A percentile compares a stretch with the other conserved stretches of the same genome.
Conservation (phyloP, 37 sponge, comb jelly and placozoan genomes). For the Chondrosia reniformis region DNA sequence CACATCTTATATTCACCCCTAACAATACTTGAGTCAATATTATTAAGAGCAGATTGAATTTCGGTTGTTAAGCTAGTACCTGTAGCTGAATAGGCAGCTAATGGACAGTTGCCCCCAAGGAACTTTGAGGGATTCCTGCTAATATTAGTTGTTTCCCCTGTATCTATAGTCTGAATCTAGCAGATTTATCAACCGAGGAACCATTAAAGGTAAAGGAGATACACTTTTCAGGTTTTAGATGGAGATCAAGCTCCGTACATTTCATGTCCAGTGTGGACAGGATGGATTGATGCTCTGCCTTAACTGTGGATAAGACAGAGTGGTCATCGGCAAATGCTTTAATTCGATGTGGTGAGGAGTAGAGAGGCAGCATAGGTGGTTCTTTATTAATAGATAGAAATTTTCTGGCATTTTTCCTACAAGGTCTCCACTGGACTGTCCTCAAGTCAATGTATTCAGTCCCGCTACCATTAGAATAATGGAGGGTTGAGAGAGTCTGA, state of each 20-base stretch:
- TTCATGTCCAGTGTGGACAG: background rate
- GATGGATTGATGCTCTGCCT: background rate
- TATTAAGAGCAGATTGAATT: too few species aligned
- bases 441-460: too few species aligned
- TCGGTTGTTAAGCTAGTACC: too few species aligned
- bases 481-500: too few species aligned
- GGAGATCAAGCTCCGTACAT: slow-evolving; percentile 3
- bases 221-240: background rate
- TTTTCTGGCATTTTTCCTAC: too few species aligned
- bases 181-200: background rate
- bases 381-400: too few species aligned
- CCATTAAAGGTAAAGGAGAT: background rate
- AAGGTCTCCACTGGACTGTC: too few species aligned
- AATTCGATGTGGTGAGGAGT: background rate
- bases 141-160: background rate
- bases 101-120: too few species aligned
- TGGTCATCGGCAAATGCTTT: background rate
- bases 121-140: background rate
- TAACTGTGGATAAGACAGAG: background rate
- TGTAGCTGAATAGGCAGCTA: too few species aligned
- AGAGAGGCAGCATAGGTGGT: background rate
- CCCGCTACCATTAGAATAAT: too few species aligned
- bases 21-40: too few species aligned
- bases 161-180: background rate
- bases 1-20: too few species aligned